Evolutionary conservation across 2,113 vertebrate genomes (phyloP).

Genomic region (Brevimyrus niger): DNA sequence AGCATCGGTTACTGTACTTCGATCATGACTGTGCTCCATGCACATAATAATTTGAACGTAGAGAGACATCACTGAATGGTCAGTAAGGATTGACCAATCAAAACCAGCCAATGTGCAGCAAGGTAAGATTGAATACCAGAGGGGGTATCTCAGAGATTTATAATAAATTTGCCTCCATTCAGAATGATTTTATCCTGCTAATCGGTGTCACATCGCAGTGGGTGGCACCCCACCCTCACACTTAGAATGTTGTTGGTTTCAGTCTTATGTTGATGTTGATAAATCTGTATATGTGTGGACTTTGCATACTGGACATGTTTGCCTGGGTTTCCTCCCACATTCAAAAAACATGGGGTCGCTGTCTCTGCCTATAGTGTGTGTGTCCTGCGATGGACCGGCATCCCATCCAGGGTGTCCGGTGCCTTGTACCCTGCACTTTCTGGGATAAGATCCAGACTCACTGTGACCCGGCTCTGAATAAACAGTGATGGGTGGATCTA

Average conservation of each 20-base stretch:
- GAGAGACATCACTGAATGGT: background rate
- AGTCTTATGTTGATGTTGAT: background rate
- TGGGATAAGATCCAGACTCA: background rate
- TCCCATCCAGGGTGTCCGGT: background rate
- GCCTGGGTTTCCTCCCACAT: background rate
- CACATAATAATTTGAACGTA: background rate
- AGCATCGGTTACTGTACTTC: background rate
- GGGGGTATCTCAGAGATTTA: background rate
- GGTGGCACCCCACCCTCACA: background rate
- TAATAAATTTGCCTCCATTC: background rate
- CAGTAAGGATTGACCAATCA: background rate
- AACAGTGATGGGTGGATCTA: background rate
- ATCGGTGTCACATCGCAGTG: background rate
- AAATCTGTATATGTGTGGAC: background rate
- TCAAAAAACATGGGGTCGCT: background rate
- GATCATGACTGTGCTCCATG: background rate
- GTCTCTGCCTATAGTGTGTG: background rate
- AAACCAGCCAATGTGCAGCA: background rate
- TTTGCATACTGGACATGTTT: background rate
- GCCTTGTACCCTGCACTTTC: background rate
- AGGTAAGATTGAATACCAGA: background rate
- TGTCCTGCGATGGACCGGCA: background rate
- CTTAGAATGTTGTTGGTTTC: background rate
- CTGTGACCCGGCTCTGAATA: background rate
- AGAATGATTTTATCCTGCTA: background rate